Evolutionary conservation across 2,888 invertebrate genomes (phyloP), one percentile per base, ranked within the genome.

Genomic region (Malachius bipustulatus): DNA sequence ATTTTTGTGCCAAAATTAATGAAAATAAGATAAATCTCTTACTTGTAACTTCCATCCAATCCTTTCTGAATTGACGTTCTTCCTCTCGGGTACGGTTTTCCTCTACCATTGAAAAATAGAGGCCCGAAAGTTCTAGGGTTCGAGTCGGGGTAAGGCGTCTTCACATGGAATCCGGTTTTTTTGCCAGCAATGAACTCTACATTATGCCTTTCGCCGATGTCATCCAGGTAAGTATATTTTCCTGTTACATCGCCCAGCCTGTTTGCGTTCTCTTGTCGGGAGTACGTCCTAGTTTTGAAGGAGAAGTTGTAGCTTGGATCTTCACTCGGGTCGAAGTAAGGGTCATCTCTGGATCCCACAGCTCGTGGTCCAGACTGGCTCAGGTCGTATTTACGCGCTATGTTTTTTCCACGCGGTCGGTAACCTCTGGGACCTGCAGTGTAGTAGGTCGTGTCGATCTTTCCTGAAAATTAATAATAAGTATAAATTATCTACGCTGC

Each of bases 361-460:
- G 77, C 73, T n/a, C 74, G 62, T 2, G 75, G 75, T 9, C 57
- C 56, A 12, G 47, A 51, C 60, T 82, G 82, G 40, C 76, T 75
- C 16, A 81, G 60, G 49, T 80, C 77, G 62, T 79, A 75, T 57
- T 78, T 77, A 37, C 82, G 66, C 47, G 75, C 77, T 10, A 82
- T 67, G 50, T 78, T 77, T 12, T 80, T 78, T n/a, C 83, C 82
- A 52, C 76, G 71, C 2, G 77, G 79, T n/a, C 82, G 71, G 57
- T 75, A 83, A 65, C 83, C 83, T 58, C 81, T 70, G 41, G 78
- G 76, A 37, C 83, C 83, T 27, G 82, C 81, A 4, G 82, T 77
- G 55, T 82, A 83, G 28, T 75, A 68, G 2, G 77, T 78, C 52
- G 77, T 74, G 50, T 81, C 77, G 33, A 78, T 66, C 32, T 69